Evolutionary conservation across 2,888 invertebrate genomes (phyloP).

Genomic region (Melinopterus prodromus): DNA sequence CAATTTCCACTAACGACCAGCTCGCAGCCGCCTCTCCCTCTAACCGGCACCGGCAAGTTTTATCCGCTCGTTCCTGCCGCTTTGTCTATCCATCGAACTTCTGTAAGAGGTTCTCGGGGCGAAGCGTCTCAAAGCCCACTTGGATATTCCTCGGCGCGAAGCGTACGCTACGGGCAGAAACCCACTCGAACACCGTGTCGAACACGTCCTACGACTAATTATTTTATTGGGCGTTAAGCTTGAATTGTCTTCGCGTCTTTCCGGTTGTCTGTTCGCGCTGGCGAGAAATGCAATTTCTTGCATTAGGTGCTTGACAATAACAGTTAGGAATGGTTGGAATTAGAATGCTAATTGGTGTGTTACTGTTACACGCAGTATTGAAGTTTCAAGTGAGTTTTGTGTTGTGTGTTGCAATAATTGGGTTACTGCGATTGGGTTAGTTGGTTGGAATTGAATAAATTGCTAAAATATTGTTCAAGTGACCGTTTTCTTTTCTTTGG

Average conservation of each 20-base stretch:
- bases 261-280: not conserved
- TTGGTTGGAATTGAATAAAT: no score
- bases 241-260: not conserved
- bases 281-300: not conserved
- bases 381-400: no score
- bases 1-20: slow-evolving; percentile 14
- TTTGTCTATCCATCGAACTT: not conserved
- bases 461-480: no score
- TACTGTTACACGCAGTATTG: not conserved
- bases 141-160: not conserved
- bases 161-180: not conserved
- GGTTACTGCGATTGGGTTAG: no score
- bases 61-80: not conserved
- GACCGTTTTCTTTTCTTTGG: no score
- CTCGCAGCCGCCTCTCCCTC: not conserved
- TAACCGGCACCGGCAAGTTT: not conserved
- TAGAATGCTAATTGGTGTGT: not conserved
- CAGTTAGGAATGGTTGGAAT: not conserved
- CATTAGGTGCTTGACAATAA: not conserved
- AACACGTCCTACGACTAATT: not conserved
- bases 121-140: not conserved
- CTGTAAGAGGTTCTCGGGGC: not conserved
- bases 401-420: no score
- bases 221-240: not conserved
- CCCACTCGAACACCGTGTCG: not conserved